A percentile compares a stretch with the other conserved stretches of the same genome.
Conservation (phyloP, 1,140 invertebrate genomes). For the Fopius arisanus region DNA sequence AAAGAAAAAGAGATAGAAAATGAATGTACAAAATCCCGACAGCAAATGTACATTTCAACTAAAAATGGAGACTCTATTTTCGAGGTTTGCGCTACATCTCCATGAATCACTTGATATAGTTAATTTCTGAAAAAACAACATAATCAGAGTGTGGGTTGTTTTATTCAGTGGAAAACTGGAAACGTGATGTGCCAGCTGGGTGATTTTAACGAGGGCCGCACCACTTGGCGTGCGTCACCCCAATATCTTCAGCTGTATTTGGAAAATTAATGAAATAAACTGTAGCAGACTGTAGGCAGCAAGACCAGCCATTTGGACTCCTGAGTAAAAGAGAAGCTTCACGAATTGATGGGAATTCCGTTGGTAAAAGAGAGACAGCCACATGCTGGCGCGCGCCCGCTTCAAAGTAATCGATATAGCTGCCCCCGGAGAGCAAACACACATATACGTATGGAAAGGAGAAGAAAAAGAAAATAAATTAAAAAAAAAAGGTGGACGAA, state of each 20-base stretch:
- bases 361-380: constrained; percentile 11
- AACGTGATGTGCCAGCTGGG: background rate
- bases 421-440: background rate
- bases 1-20: no score
- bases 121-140: background rate
- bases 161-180: background rate
- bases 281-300: background rate
- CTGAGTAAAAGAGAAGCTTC: background rate
- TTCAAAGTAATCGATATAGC: constrained; percentile 8
- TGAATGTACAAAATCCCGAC: no score
- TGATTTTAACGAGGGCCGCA: background rate
- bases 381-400: background rate
- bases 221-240: background rate
- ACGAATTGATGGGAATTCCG: background rate
- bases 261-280: constrained; percentile 1
- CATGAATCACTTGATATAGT: no score
- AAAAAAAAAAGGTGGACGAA: constrained; percentile 3
- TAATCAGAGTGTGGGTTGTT: background rate
- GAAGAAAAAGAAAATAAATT: background rate
- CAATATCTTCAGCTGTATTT: constrained; percentile 3
- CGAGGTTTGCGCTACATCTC: no score
- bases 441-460: constrained; percentile 14
- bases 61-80: no score
- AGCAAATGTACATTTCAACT: no score
- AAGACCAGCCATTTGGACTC: background rate